Percentiles rank a stretch among this genome's conserved stretches.
These are phyloP conservation scores for Idris sp. DNA, from an alignment of 1,140 invertebrate genomes.

Conservation along the genomic window DNA sequence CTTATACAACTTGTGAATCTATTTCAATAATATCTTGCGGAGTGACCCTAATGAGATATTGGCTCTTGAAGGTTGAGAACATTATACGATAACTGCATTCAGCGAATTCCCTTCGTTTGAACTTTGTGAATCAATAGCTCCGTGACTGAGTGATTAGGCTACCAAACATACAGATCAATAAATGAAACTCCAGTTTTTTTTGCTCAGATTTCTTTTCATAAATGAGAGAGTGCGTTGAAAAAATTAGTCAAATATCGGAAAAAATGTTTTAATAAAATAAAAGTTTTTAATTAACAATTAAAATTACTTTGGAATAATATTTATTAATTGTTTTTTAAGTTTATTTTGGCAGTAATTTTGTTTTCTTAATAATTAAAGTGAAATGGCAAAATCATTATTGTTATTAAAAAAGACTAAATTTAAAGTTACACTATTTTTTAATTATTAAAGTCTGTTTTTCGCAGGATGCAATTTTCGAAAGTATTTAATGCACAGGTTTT, in stretches of 20 bases:
- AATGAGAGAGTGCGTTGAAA: no score
- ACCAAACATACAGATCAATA: conserved; percentile 29
- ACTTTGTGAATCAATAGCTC: conserved; percentile 52
- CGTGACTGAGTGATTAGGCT: conserved; percentile 44
- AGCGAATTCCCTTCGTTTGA: conserved; percentile 29
- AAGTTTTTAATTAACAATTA: no score
- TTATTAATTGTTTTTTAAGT: no score
- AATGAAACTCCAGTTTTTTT: conserved; percentile 8
- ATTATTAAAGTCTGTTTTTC: conserved; percentile 3
- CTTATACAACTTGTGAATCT: conserved; percentile 12
- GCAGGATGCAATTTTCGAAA: conserved; percentile 19
- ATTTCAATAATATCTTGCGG: conserved; percentile 43
- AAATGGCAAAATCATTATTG: no score
- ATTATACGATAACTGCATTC: conserved; percentile 37
- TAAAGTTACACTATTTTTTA: conserved; percentile 17
- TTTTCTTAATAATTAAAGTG: no score
- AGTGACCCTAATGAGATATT: conserved; percentile 56
- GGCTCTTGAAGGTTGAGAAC: conserved; percentile 50
- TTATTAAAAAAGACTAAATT: conserved; percentile 4
- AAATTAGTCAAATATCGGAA: no score
- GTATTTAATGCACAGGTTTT: conserved; percentile 20
- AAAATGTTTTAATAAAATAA: no score
- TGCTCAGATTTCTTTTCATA: background rate
- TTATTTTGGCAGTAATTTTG: no score
- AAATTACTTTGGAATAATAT: no score